These are phyloP conservation scores for Trachymyrmex septentrionalis DNA, from an alignment of 1,140 invertebrate species.

Conservation along the genomic window DNA sequence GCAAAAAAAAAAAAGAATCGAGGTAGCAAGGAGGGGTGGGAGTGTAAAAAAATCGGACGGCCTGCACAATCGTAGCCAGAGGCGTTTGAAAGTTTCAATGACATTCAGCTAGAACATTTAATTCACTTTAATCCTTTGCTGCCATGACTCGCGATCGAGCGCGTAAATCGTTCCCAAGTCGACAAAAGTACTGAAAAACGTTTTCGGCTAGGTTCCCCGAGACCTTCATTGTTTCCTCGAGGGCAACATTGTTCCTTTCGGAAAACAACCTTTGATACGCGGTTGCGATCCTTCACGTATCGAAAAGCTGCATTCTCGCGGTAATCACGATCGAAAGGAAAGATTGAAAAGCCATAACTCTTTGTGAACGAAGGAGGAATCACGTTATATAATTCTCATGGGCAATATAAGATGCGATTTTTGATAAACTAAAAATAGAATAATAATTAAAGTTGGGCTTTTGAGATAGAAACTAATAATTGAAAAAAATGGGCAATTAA, in stretches of 20 bases:
- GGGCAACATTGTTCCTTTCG: slow-evolving; percentile 36
- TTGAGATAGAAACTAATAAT: too few relatives aligned
- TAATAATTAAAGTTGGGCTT: too few relatives aligned
- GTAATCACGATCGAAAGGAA: background rate
- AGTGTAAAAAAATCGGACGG: background rate
- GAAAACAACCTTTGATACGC: slow-evolving; percentile 18
- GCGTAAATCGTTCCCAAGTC: slow-evolving; percentile 44
- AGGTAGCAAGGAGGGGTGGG: too few relatives aligned
- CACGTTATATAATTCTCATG: background rate
- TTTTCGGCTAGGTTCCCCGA: background rate
- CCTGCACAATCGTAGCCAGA: slow-evolving; percentile 3
- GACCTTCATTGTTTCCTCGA: slow-evolving; percentile 37
- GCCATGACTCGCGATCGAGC: slow-evolving; percentile 16
- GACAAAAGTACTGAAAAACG: slow-evolving; percentile 17
- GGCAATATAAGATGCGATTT: background rate
- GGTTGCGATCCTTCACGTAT: background rate
- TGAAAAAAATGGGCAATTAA: too few relatives aligned
- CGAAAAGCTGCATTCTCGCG: background rate
- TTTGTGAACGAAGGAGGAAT: background rate
- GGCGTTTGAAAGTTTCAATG: slow-evolving; percentile 47
- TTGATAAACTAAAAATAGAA: slow-evolving; percentile 23
- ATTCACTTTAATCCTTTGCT: slow-evolving; percentile 55
- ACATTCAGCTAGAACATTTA: slow-evolving; percentile 14
- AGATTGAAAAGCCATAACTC: slow-evolving; percentile 21
- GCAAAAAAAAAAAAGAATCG: slow-evolving; percentile 6